Base-by-base conservation (phyloP, 2,797 vertebrate genomes). In the Florisuga fusca region DNA sequence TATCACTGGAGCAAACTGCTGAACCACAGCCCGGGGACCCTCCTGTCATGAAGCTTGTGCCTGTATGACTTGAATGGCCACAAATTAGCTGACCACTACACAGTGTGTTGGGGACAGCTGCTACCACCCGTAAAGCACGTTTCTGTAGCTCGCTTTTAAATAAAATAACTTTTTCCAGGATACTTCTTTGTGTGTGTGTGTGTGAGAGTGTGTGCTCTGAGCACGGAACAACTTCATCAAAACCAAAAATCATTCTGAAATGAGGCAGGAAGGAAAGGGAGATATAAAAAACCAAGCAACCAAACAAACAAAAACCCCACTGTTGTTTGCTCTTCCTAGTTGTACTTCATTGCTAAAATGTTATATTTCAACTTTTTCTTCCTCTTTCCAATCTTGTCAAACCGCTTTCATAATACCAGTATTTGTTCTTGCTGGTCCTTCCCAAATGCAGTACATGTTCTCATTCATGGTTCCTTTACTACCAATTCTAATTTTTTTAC, bases 1-100 rank as follows among this genome's bases (percentile, higher is more conserved):
- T 57, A 36, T 29, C 41, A 34, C 58, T 51, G 51, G 79, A 87
- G 82, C 58, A 84, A 93, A 88, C 63, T 69, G 25, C 61, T 95
- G 59, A 73, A 34, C 41, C 0, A 0, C 71, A 86, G 80, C 41
- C 50, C 38, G 51, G 66, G 53, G 45, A 66, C 12, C 12, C 34
- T 94, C 48, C 29, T 69, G 58, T 54, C 5, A 0, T 26, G 66
- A 74, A 84, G 25, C 21, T 25, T 12, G 36, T 21, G 62, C 7
- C 66, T 67, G 20, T 13, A 10, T 14, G 48, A 59, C 36, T 93
- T 81, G 23, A 64, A 1, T 27, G 27, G 12, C 67, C 62, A 54
- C 55, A 59, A 9, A 59, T 67, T 46, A 82, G 31, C 48, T 79
- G 78, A 57, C 48, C 81, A 26, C 20, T 45, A 54, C 48, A 41